A percentile compares a stretch with the other conserved stretches of the same genome.
phyloP scores from a whole-genome alignment of 1,140 invertebrate species.

The Zaprionus davidi region DNA sequence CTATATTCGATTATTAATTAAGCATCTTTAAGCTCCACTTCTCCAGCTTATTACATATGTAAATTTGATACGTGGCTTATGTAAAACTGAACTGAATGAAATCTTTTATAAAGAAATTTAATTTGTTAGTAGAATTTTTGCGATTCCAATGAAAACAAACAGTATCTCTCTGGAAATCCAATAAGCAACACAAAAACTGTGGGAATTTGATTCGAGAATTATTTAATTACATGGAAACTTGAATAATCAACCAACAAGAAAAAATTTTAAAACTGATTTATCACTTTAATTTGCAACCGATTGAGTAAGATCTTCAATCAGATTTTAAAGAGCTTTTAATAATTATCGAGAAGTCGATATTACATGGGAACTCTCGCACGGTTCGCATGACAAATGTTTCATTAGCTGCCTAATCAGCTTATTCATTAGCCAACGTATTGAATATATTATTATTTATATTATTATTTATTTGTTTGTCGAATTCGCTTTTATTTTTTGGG shows the following conservation, averaged over 20 bases:
- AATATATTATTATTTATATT: slow-evolving; percentile 12
- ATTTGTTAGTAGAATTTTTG: slow-evolving; percentile 33
- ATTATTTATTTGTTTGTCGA: slow-evolving; percentile 4
- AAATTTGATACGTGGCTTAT: slow-evolving; percentile 48
- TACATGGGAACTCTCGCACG: background rate
- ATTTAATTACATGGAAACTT: slow-evolving; percentile 10
- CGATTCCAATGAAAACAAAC: slow-evolving; percentile 11
- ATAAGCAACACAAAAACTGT: slow-evolving; percentile 4
- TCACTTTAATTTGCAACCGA: background rate
- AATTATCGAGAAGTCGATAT: background rate
- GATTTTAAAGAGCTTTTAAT: background rate
- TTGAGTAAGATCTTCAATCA: background rate
- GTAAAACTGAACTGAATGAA: slow-evolving; percentile 7
- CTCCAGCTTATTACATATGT: slow-evolving; percentile 52
- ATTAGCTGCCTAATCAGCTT: slow-evolving; percentile 21
- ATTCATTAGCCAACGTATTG: slow-evolving; percentile 12
- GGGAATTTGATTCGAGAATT: slow-evolving; percentile 6
- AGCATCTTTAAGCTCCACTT: slow-evolving; percentile 52
- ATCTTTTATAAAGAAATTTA: background rate
- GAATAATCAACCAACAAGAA: slow-evolving; percentile 7
- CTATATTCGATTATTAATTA: slow-evolving; percentile 62
- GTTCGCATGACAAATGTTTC: slow-evolving; percentile 20
- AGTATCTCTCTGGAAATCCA: slow-evolving; percentile 17
- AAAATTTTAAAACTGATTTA: background rate
- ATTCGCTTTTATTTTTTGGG: background rate